Evolutionary conservation across 2,113 vertebrate genomes (phyloP).

Genomic region (Sander lucioperca): DNA sequence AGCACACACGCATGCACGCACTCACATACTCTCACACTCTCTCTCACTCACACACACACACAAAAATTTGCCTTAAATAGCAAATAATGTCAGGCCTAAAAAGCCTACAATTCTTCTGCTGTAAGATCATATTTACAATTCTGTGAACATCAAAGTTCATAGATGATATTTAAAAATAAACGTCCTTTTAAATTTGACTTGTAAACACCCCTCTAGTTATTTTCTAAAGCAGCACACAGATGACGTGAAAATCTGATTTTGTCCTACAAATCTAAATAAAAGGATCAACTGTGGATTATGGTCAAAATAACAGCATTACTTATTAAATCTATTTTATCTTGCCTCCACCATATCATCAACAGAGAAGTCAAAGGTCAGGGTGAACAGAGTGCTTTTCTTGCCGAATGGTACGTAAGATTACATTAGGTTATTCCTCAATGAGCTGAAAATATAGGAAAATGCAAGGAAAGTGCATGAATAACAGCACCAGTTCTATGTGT

Average conservation of each 20-base stretch:
- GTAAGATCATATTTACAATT: slow-evolving; percentile 25
- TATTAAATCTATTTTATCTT: neutral
- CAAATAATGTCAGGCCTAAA: slow-evolving; percentile 35
- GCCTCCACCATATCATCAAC: neutral
- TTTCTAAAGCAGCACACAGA: neutral
- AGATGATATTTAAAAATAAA: slow-evolving; percentile 10
- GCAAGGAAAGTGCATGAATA: neutral
- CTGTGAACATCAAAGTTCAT: neutral
- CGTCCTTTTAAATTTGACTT: neutral
- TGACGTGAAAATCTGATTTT: neutral
- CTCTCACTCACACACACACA: neutral
- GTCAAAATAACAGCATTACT: neutral
- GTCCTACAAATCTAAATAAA: neutral
- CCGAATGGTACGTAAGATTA: neutral
- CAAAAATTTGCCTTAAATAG: slow-evolving; percentile 25
- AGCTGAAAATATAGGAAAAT: neutral
- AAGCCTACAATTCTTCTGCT: slow-evolving; percentile 18
- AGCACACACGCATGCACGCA: neutral
- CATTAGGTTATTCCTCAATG: neutral
- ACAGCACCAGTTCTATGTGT: slow-evolving; percentile 31
- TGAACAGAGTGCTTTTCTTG: too few relatives aligned
- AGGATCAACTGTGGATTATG: neutral
- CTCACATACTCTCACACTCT: slow-evolving; percentile 4
- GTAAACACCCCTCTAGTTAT: neutral
- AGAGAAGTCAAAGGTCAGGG: slow-evolving; percentile 6